These are phyloP conservation scores for Coreoperca whiteheadi DNA, from an alignment of 2,113 vertebrate species.

Conservation along the genomic window DNA sequence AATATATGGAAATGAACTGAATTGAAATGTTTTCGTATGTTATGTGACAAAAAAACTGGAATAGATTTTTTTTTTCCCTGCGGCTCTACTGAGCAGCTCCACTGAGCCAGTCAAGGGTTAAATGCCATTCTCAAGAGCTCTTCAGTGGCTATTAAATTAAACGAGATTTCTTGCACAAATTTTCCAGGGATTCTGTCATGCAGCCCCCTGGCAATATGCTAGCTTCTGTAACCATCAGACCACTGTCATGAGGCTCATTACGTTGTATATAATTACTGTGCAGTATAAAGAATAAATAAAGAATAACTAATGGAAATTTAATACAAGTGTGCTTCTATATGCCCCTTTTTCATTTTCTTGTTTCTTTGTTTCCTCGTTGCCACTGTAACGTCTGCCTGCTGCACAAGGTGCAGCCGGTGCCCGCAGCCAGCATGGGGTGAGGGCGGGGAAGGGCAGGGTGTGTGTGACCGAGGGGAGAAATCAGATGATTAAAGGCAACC, in stretches of 20 bases:
- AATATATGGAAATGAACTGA: too few species aligned
- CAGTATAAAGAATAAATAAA: neutral
- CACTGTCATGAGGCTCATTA: neutral
- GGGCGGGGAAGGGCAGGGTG: conserved; percentile 23
- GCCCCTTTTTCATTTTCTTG: neutral
- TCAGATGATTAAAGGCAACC: conserved; percentile 77
- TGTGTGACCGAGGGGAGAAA: conserved; percentile 51
- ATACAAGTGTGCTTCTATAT: neutral
- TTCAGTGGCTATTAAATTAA: conserved; percentile 7
- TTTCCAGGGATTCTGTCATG: conserved; percentile 22
- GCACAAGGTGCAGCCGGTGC: conserved; percentile 4
- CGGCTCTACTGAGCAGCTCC: neutral
- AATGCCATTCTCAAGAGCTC: neutral
- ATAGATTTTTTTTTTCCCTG: neutral
- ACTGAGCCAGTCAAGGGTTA: neutral
- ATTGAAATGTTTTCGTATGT: neutral
- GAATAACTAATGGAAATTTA: neutral
- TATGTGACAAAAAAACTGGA: too few species aligned
- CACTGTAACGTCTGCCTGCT: conserved; percentile 32
- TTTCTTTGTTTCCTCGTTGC: conserved; percentile 61
- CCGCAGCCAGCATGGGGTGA: conserved; percentile 36
- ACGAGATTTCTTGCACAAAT: conserved; percentile 9
- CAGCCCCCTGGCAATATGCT: neutral
- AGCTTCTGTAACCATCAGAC: neutral
- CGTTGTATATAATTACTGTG: neutral